Evolutionary conservation across 2,797 vertebrate species (phyloP).

Genomic region (Anisognathus igniventris): DNA sequence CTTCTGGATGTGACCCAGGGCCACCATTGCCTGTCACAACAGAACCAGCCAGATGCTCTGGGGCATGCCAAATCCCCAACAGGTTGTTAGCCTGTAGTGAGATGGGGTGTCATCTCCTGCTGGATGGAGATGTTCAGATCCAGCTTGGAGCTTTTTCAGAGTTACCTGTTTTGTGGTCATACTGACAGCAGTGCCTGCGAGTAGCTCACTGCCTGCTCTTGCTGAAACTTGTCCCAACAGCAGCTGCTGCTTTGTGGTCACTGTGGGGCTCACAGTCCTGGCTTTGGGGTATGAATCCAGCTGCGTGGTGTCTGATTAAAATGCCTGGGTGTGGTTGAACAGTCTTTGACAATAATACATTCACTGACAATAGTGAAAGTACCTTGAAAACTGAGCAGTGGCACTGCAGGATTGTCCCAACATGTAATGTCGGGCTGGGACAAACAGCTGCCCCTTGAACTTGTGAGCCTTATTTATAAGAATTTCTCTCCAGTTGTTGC

Average conservation of each 20-base stretch:
- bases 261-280: not conserved
- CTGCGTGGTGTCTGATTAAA: not conserved
- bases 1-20: accelerated
- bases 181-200: accelerated
- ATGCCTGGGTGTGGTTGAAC: not conserved
- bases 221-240: not conserved
- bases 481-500: not conserved
- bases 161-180: not conserved
- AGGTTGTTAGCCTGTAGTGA: not conserved
- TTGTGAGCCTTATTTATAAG: not conserved
- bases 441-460: not conserved
- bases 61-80: not conserved
- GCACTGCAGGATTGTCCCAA: not conserved
- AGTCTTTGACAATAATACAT: not conserved
- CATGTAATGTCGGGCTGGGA: accelerated
- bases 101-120: not conserved
- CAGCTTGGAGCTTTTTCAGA: not conserved
- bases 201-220: not conserved
- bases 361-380: not conserved
- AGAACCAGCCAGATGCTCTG: not conserved
- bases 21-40: not conserved
- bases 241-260: not conserved
- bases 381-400: not conserved
- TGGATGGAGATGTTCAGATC: not conserved
- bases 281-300: not conserved